Conservation (phyloP, 2,797 vertebrate genomes). For the Podarcis siculus region DNA sequence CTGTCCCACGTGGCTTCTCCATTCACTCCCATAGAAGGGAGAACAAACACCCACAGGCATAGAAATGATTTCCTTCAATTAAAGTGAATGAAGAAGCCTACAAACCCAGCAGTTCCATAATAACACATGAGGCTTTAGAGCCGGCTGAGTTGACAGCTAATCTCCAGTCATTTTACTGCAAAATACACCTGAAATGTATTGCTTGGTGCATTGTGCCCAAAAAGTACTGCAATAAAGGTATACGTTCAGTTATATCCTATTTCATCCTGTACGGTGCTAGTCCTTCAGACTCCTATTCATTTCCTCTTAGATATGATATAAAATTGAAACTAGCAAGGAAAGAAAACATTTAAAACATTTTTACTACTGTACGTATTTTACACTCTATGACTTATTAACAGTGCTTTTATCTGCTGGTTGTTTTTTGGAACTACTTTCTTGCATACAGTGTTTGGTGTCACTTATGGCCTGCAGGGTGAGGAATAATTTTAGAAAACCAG, state of each 20-base stretch:
- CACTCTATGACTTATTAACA: neutral
- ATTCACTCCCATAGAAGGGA: neutral
- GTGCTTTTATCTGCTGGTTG: neutral
- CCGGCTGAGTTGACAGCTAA: neutral
- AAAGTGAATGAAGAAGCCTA: neutral
- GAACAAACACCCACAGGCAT: neutral
- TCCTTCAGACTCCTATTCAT: neutral
- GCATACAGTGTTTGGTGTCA: neutral
- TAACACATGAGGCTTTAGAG: neutral
- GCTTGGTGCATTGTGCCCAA: neutral
- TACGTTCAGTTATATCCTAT: neutral
- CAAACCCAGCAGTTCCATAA: neutral
- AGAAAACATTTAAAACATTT: neutral
- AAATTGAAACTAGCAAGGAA: neutral
- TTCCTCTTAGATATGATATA: neutral
- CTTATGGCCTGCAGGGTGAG: neutral
- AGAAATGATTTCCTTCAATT: neutral
- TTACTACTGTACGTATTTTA: neutral
- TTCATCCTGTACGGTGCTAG: neutral
- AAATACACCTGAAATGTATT: neutral
- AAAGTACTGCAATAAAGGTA: neutral
- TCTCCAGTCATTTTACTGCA: neutral
- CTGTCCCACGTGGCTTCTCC: neutral
- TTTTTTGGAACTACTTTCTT: neutral
- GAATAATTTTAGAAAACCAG: neutral